These are phyloP conservation scores for Brassicogethes aeneus DNA, from an alignment of 2,888 invertebrate species.

Conservation along the genomic window DNA sequence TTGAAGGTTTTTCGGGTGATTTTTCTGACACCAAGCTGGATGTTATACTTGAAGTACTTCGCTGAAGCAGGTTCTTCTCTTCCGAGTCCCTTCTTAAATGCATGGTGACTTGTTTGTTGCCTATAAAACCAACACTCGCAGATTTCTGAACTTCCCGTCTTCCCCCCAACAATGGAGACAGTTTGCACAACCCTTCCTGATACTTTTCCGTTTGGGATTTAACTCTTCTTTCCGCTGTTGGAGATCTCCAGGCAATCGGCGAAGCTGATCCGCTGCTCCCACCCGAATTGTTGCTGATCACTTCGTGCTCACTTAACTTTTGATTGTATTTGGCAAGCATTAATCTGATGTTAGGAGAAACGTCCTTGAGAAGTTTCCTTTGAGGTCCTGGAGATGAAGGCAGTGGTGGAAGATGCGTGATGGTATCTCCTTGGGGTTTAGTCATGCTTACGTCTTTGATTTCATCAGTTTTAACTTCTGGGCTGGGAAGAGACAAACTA, in stretches of 20 bases:
- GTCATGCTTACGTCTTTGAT: slow-evolving; percentile 5
- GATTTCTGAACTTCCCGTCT: slow-evolving; percentile 56
- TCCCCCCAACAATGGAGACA: slow-evolving; percentile 34
- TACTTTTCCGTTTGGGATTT: slow-evolving; percentile 45
- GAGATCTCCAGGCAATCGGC: slow-evolving; percentile 54
- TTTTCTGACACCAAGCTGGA: not conserved
- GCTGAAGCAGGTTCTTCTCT: slow-evolving; percentile 8
- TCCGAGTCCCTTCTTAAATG: slow-evolving; percentile 30
- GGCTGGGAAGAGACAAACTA: slow-evolving; percentile 8
- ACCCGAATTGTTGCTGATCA: slow-evolving; percentile 28
- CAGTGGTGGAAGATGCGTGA: slow-evolving; percentile 44
- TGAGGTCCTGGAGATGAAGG: slow-evolving; percentile 49
- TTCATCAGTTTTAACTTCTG: slow-evolving; percentile 2
- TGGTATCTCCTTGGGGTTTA: slow-evolving; percentile 4
- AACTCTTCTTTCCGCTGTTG: slow-evolving; percentile 50
- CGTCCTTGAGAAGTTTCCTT: slow-evolving; percentile 52
- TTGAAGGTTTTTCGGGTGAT: not conserved
- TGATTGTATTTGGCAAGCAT: slow-evolving; percentile 65
- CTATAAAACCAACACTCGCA: slow-evolving; percentile 45
- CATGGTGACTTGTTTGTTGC: slow-evolving; percentile 34
- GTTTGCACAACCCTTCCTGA: slow-evolving; percentile 39
- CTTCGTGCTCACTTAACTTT: slow-evolving; percentile 51
- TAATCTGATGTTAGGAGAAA: slow-evolving; percentile 59
- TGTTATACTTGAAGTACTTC: no score
- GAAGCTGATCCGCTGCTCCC: slow-evolving; percentile 56